Conservation (phyloP, 1,140 invertebrate genomes). For the Thaumatotibia leucotreta region DNA sequence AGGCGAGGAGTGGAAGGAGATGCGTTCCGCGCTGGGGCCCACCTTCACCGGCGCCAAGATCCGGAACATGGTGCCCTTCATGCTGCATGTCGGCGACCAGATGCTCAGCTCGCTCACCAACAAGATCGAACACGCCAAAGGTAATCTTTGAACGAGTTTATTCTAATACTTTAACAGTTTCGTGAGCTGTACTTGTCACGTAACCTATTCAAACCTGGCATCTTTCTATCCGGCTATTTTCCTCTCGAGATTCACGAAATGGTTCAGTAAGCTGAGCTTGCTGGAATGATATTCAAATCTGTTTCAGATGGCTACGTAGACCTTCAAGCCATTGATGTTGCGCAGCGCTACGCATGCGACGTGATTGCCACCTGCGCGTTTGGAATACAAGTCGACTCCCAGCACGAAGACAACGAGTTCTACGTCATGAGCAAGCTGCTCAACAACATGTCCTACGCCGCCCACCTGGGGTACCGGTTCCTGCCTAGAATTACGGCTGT, state of each 20-base stretch:
- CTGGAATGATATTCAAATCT: too few species aligned
- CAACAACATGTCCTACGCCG: conserved; percentile 40
- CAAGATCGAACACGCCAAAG: not conserved
- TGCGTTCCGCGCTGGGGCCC: conserved; percentile 71
- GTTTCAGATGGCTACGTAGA: too few species aligned
- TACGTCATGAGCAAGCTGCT: conserved; percentile 62
- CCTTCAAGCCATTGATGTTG: conserved; percentile 62
- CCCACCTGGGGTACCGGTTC: not conserved
- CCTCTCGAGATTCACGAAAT: too few species aligned
- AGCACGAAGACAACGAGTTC: conserved; percentile 69
- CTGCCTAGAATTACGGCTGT: not conserved
- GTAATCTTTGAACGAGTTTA: too few species aligned
- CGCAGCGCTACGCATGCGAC: conserved; percentile 74
- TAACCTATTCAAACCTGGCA: too few species aligned
- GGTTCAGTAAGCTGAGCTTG: too few species aligned
- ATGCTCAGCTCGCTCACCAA: not conserved
- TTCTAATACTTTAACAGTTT: too few species aligned
- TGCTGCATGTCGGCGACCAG: conserved; percentile 14
- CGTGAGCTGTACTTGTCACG: too few species aligned
- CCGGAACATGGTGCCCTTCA: conserved; percentile 27
- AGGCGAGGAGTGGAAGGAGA: conserved; percentile 72
- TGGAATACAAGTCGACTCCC: conserved; percentile 74
- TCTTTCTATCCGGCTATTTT: too few species aligned
- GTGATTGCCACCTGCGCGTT: conserved; percentile 77
- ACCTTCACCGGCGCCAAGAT: conserved; percentile 75